phyloP scores from a whole-genome alignment of 2,113 vertebrate genomes.

The Odocoileus virginianus region DNA sequence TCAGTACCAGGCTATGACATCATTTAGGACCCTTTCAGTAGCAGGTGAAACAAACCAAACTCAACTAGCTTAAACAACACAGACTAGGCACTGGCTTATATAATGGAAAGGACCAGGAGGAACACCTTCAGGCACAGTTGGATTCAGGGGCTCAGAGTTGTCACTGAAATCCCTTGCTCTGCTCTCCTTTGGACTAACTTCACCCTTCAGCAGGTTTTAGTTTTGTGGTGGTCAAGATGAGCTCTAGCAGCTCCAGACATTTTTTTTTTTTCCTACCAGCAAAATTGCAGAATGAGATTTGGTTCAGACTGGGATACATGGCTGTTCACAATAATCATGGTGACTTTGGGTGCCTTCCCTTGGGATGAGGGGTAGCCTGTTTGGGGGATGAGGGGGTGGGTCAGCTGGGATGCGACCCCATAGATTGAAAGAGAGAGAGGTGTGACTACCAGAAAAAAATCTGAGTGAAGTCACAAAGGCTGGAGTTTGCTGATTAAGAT shows the following conservation, averaged over 20 bases:
- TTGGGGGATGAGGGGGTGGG: no score
- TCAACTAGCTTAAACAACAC: background rate
- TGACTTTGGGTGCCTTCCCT: background rate
- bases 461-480: background rate
- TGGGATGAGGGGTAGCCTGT: background rate
- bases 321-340: background rate
- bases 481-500: background rate
- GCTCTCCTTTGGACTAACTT: background rate
- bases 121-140: background rate
- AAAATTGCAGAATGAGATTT: background rate
- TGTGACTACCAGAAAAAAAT: background rate
- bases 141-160: background rate
- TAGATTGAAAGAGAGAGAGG: background rate
- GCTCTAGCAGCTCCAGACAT: background rate
- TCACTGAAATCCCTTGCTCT: background rate
- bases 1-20: background rate
- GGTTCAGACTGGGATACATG: background rate
- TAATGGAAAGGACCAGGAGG: background rate
- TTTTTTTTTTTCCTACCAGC: background rate
- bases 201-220: background rate
- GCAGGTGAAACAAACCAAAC: background rate
- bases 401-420: background rate
- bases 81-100: background rate
- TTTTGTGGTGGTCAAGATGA: background rate
- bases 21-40: background rate